Conservation (phyloP, 2,797 vertebrate species). For the Macrochelys suwanniensis region DNA sequence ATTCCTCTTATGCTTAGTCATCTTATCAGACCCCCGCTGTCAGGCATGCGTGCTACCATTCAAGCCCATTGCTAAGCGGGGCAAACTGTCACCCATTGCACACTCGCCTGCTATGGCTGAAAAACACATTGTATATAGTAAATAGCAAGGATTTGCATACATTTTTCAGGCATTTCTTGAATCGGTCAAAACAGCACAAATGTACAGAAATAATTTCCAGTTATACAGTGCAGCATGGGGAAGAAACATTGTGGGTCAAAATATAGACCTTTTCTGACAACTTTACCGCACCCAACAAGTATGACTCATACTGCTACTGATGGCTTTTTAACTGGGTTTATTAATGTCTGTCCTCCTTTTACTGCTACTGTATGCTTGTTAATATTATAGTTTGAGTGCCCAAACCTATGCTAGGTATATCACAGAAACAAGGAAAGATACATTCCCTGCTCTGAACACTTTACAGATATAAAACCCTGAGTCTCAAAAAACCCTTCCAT, state of each 20-base stretch:
- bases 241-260: neutral
- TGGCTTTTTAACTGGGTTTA: neutral
- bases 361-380: neutral
- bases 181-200: neutral
- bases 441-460: neutral
- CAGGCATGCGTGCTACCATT: neutral
- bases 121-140: neutral
- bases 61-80: neutral
- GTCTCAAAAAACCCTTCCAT: neutral
- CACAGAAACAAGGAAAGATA: neutral
- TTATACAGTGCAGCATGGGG: neutral
- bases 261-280: neutral
- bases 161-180: neutral
- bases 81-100: slow-evolving; percentile 3
- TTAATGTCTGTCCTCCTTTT: neutral
- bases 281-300: neutral
- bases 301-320: neutral
- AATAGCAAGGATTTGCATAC: neutral
- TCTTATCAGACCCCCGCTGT: neutral
- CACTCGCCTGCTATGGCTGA: neutral
- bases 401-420: neutral
- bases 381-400: neutral
- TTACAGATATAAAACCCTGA: neutral
- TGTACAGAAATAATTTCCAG: neutral
- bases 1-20: slow-evolving; percentile 21